Evolutionary conservation across 2,113 vertebrate species (phyloP).

Genomic region (Centropus bengalensis): DNA sequence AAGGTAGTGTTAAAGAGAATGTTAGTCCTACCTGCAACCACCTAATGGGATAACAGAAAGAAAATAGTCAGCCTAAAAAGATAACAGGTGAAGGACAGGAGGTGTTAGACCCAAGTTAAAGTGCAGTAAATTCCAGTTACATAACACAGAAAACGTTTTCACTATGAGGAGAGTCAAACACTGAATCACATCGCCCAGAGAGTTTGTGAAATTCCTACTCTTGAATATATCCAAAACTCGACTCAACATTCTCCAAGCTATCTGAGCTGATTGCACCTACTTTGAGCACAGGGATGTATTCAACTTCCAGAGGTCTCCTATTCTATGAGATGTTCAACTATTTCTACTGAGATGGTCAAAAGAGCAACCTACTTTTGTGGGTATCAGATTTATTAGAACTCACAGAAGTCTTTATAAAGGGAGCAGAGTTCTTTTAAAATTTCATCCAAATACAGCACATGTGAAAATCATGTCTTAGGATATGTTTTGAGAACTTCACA

Average conservation of each 20-base stretch:
- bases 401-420: neutral
- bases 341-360: neutral
- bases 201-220: neutral
- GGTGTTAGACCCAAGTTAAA: neutral
- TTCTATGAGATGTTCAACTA: neutral
- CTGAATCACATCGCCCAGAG: neutral
- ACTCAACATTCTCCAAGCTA: rapidly evolving
- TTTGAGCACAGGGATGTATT: neutral
- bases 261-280: rapidly evolving
- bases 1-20: neutral
- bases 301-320: neutral
- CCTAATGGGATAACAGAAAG: neutral
- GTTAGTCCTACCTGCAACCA: neutral
- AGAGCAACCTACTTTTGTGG: neutral
- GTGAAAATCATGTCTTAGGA: neutral
- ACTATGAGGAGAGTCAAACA: neutral
- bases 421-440: neutral
- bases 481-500: neutral
- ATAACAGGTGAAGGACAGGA: neutral
- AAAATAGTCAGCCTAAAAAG: neutral
- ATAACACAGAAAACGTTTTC: neutral
- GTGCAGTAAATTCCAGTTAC: neutral
- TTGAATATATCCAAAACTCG: neutral
- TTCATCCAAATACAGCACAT: neutral
- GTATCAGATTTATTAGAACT: neutral